Base-by-base conservation (phyloP, 2,113 vertebrate species). In the Oreocharis arfaki region DNA sequence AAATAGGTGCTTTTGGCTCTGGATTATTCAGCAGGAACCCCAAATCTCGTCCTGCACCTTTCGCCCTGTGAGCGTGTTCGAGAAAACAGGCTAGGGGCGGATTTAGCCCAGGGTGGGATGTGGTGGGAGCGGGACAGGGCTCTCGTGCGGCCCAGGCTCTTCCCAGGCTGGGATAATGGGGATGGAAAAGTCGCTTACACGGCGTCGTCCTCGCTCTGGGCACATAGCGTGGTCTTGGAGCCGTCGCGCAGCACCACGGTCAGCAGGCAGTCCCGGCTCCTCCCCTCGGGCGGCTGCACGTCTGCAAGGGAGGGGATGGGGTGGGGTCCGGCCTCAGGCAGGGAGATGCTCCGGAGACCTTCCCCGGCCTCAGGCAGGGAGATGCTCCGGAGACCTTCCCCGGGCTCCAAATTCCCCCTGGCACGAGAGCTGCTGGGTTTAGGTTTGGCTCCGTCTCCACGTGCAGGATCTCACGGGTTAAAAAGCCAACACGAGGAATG, bases 171-270 rank as follows among this genome's bases (percentile, higher is more conserved):
- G 7, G 70, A 9, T 47, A 12, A 26, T 8, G 1, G 0, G 5
- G 35, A 11, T 27, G 44, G 9, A 27, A 23, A 50, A 53, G 46
- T 14, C 1, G 0, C 99, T 98, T 94, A 99, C 99, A 99, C 37
- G 3, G 99, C 98, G 3, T 99, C 99, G 2, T 99, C 99, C 93
- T 98, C 94, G 7, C 98, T 99, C 98, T 99, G 99, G 1, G 99
- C 99, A 1, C 99, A 99, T 76, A 99, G 97, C n/a, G 97, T 97
- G 28, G 99, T 94, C 24, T 97, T 97, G 59, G 98, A 98, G 56
- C 98, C 98, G 7, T 98, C 98, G 57, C 96, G 97, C 39, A 99
- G 97, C 89, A 98, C 97, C 26, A 99, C 32, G 6, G 97, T 98
- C 35, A 99, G 53, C 41, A 99, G 97, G 56, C 98, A 99, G 3